Conservation (phyloP, 2,113 vertebrate species). For the Spermophilus dauricus region DNA sequence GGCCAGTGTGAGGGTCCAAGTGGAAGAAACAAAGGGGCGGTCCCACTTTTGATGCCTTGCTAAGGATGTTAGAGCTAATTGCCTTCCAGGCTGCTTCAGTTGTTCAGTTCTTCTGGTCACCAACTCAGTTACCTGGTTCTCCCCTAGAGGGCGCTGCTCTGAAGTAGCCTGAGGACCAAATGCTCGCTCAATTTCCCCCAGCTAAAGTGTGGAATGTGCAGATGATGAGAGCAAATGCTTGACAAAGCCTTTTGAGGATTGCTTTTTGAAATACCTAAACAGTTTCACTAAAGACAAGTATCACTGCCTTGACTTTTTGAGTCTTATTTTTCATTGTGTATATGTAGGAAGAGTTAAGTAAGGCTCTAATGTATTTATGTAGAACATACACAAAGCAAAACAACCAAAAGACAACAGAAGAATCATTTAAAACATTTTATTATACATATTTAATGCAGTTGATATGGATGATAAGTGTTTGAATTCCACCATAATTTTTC, state of each 20-base stretch:
- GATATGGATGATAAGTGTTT: background rate
- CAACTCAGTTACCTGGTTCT: background rate
- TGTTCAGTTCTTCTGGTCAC: background rate
- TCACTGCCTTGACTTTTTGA: too few species aligned
- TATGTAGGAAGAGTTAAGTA: too few species aligned
- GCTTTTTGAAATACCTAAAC: too few species aligned
- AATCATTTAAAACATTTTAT: too few species aligned
- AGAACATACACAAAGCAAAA: too few species aligned
- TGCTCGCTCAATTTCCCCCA: background rate
- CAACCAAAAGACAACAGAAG: too few species aligned
- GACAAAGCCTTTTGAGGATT: background rate
- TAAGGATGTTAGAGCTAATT: background rate
- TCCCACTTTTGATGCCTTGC: background rate
- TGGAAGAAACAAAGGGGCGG: background rate
- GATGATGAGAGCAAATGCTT: background rate
- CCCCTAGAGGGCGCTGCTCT: background rate
- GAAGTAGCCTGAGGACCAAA: background rate
- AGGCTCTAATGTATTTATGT: too few species aligned
- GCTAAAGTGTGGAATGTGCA: background rate
- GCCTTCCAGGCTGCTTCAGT: background rate
- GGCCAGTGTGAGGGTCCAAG: background rate
- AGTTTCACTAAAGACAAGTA: too few species aligned
- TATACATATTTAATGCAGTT: background rate
- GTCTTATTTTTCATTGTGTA: too few species aligned
- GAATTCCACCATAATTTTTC: background rate